A percentile compares a stretch with the other conserved stretches of the same genome.
Evolutionary conservation across 2,113 vertebrate genomes (phyloP).

Genomic region (Callipepla californica): DNA sequence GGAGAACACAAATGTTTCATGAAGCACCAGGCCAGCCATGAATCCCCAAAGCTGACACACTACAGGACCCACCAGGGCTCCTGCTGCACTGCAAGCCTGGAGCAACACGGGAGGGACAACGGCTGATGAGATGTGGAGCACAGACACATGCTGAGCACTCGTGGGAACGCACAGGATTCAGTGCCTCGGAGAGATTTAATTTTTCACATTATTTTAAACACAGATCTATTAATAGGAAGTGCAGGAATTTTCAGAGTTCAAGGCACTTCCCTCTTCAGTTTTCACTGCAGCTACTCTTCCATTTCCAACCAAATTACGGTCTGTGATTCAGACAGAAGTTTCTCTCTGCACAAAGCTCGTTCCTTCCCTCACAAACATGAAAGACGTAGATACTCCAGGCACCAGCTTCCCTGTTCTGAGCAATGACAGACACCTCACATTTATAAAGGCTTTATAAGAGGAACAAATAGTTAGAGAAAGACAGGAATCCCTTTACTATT

Average conservation of each 20-base stretch:
- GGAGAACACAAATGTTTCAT: slow-evolving; percentile 72
- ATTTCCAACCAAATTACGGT: neutral
- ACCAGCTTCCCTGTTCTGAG: neutral
- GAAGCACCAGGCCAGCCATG: slow-evolving; percentile 71
- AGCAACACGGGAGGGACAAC: neutral
- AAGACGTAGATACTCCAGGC: neutral
- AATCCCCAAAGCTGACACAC: slow-evolving; percentile 62
- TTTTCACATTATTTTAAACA: slow-evolving; percentile 60
- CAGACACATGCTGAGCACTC: neutral
- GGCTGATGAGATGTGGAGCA: neutral
- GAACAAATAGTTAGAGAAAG: neutral
- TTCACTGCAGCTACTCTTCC: neutral
- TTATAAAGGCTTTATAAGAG: neutral
- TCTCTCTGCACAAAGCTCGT: neutral
- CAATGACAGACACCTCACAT: neutral
- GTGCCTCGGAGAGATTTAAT: slow-evolving; percentile 31
- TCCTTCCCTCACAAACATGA: neutral
- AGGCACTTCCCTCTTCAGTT: slow-evolving; percentile 40
- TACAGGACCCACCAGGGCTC: slow-evolving; percentile 9
- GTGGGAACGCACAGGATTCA: slow-evolving; percentile 18
- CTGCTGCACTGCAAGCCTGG: neutral
- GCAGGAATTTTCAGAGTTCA: slow-evolving; percentile 54
- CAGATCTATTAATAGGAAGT: slow-evolving; percentile 49
- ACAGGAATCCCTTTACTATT: neutral
- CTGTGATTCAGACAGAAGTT: neutral